Evolutionary conservation across 1,140 invertebrate species (phyloP).

Genomic region (Drosophila obscura): DNA sequence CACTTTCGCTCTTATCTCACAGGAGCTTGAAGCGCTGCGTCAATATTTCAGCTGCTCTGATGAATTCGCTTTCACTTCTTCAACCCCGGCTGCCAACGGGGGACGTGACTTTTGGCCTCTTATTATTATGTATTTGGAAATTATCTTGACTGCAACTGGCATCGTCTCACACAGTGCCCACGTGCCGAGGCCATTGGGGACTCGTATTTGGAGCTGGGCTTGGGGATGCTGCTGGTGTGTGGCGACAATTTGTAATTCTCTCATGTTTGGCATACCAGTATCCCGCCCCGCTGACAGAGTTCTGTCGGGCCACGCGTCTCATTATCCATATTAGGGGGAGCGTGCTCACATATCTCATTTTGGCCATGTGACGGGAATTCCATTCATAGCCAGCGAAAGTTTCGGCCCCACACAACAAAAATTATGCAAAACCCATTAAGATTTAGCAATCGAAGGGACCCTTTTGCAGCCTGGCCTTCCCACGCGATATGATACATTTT

Average conservation of each 20-base stretch:
- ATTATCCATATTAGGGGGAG: constrained; percentile 63
- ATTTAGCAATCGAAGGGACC: constrained; percentile 35
- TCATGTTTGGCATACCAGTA: constrained; percentile 35
- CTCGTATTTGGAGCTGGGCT: constrained; percentile 6
- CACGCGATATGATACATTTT: constrained; percentile 58
- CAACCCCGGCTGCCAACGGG: constrained; percentile 13
- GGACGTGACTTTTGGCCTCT: constrained; percentile 67
- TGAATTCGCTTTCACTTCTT: constrained; percentile 62
- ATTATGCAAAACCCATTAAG: constrained; percentile 67
- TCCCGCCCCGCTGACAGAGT: constrained; percentile 39
- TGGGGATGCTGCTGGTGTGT: constrained; percentile 17
- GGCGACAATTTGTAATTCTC: constrained; percentile 68
- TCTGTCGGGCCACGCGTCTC: constrained; percentile 39
- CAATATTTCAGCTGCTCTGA: constrained; percentile 69
- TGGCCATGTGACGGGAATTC: constrained; percentile 70
- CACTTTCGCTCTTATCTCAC: constrained; percentile 26
- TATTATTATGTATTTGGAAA: constrained; percentile 68
- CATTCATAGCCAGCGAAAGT: constrained; percentile 16
- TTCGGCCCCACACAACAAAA: constrained; percentile 3
- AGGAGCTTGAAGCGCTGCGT: constrained; percentile 32
- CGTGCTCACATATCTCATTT: constrained; percentile 40
- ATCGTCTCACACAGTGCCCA: constrained; percentile 62
- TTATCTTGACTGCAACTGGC: constrained; percentile 64
- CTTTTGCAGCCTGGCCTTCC: not conserved
- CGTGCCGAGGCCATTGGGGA: constrained; percentile 50